Base-by-base conservation (phyloP, 1,140 invertebrate genomes). In the Drosophila nannoptera region DNA sequence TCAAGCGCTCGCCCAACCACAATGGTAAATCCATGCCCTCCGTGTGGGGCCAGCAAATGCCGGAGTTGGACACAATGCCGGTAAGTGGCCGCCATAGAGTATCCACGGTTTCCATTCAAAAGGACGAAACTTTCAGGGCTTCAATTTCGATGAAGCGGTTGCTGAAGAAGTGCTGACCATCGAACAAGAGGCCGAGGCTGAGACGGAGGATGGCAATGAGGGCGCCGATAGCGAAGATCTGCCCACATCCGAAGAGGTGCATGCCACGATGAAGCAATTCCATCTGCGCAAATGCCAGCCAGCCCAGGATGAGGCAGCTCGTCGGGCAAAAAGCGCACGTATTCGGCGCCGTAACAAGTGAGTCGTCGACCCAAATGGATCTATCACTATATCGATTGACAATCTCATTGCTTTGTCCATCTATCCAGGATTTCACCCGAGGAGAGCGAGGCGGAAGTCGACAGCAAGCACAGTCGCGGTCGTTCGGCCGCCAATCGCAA, bases 261-360 rank as follows among this genome's bases (percentile, higher is more conserved):
- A 89, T 46, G 87, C 87, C 45, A 88, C 87, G 14, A 89, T 89
- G 88, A 82, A 87, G 48, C 81, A 89, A 60, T 88, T 89, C 40
- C 88, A 89, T 69, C 54, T 89, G 48, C 87, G 78, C 42, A 89
- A 88, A 54, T 80, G 83, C 31, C 88, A 89, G 70, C 81, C 86
- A 6, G 43, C 69, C 3, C 81, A 89, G 56, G 83, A 88, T 22
- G 88, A 89, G 35, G 87, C 81, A 54, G 83, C 82, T 0, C 75
- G 78, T 29, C 75, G 87, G 2, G 88, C 84, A 33, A 89, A 89
- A 61, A 87, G 78, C 33, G 88, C 86, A 0, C 68, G 86, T 0
- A 84, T 89, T 32, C 69, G 88, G 12, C 76, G 86, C 2, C 66
- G 77, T 29, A 89, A 89, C 50, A 89, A 78, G 87, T 89, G 62